Evolutionary conservation across 2,888 invertebrate genomes (phyloP).

Genomic region (Microctonus aethiopoides): DNA sequence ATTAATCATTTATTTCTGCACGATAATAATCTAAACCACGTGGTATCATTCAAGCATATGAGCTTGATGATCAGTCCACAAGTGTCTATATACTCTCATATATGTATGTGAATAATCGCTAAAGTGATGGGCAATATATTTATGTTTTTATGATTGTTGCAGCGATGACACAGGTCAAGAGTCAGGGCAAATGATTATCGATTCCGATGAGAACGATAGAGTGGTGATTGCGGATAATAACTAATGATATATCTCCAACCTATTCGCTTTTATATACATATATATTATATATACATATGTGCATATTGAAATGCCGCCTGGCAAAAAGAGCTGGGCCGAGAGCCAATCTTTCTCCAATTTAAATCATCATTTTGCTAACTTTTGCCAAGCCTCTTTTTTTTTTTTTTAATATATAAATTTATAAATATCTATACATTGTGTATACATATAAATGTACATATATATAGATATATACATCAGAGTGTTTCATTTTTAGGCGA

Average conservation of each 20-base stretch:
- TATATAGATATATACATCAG: background rate
- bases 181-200: slow-evolving; percentile 47
- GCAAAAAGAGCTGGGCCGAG: slow-evolving; percentile 33
- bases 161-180: slow-evolving; percentile 53
- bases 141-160: slow-evolving; percentile 48
- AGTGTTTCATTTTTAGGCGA: too few relatives aligned
- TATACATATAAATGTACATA: too few relatives aligned
- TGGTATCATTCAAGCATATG: too few relatives aligned
- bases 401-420: background rate
- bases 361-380: slow-evolving; percentile 17
- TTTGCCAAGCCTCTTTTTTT: slow-evolving; percentile 3
- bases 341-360: slow-evolving; percentile 29
- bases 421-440: too few relatives aligned
- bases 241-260: slow-evolving; percentile 26
- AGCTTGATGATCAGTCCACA: background rate
- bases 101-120: background rate
- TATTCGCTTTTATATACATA: slow-evolving; percentile 17
- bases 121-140: slow-evolving; percentile 43
- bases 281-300: slow-evolving; percentile 30
- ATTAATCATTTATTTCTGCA: too few relatives aligned
- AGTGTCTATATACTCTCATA: background rate
- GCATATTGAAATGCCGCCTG: slow-evolving; percentile 5
- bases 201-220: slow-evolving; percentile 26
- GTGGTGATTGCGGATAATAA: slow-evolving; percentile 25
- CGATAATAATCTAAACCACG: too few relatives aligned